Evolutionary conservation across 2,888 invertebrate genomes (phyloP).

Genomic region (Archaeoteleia sp.): DNA sequence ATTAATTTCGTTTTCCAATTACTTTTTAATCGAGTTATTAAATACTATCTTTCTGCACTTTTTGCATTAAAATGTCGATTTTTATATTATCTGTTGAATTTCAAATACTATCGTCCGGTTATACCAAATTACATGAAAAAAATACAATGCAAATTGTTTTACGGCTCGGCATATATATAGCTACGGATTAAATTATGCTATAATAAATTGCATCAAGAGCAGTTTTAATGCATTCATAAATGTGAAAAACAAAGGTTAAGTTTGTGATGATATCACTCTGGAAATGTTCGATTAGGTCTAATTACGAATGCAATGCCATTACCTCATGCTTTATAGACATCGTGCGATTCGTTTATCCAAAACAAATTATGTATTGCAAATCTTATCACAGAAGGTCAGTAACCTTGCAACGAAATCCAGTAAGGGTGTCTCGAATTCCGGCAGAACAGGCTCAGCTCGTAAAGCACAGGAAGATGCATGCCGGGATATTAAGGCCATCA

Average conservation of each 20-base stretch:
- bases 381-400: conserved; percentile 55
- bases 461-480: conserved; percentile 75
- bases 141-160: conserved; percentile 12
- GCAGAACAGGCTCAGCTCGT: conserved; percentile 73
- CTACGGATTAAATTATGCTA: conserved; percentile 7
- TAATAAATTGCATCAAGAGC: conserved; percentile 2
- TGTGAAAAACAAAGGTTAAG: neutral
- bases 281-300: no score
- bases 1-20: conserved; percentile 30
- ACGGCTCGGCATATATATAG: neutral
- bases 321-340: no score
- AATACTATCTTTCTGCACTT: conserved; percentile 21
- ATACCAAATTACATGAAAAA: conserved; percentile 9
- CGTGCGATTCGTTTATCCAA: conserved; percentile 7
- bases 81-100: conserved; percentile 9
- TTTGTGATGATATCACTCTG: neutral
- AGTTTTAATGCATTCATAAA: neutral
- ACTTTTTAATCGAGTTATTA: conserved; percentile 32
- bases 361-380: conserved; percentile 19
- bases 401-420: conserved; percentile 69
- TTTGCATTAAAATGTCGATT: conserved; percentile 17
- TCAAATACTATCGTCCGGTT: conserved; percentile 2
- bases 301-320: no score
- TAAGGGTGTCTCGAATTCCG: conserved; percentile 72
- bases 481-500: conserved; percentile 75